These are phyloP conservation scores for Leucoptera coffeella DNA, from an alignment of 2,888 invertebrate genomes.

Conservation along the genomic window DNA sequence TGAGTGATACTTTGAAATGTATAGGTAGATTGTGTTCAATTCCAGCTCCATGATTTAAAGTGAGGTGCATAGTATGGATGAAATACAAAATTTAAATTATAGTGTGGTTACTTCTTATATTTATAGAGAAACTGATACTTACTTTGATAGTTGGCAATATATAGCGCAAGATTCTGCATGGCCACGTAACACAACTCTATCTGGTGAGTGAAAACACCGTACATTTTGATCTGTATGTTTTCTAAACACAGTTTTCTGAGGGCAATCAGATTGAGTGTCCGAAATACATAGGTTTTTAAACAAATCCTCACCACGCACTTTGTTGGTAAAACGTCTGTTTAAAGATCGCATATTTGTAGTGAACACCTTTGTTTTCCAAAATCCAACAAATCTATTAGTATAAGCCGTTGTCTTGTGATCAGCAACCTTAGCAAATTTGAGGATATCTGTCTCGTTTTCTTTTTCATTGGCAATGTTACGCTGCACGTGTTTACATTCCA, in stretches of 20 bases:
- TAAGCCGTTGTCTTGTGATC: constrained; percentile 28
- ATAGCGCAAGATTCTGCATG: constrained; percentile 44
- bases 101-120: no score
- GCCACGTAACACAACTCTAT: constrained; percentile 34
- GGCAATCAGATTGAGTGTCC: no score
- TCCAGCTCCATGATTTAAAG: no score
- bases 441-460: constrained; percentile 33
- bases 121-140: no score
- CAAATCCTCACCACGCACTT: no score
- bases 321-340: constrained; percentile 36
- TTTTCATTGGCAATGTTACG: constrained; percentile 35
- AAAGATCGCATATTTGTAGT: constrained; percentile 37
- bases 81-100: no score
- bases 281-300: no score
- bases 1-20: no score
- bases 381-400: constrained; percentile 38
- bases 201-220: constrained; percentile 33
- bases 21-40: no score
- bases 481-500: constrained; percentile 48
- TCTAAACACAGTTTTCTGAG: no score
- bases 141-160: constrained; percentile 44
- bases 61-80: no score
- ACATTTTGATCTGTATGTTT: no score
- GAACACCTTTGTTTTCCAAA: constrained; percentile 43
- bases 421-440: constrained; percentile 31